phyloP scores from a whole-genome alignment of 2,888 invertebrate genomes.

The Spilosoma lubricipeda region DNA sequence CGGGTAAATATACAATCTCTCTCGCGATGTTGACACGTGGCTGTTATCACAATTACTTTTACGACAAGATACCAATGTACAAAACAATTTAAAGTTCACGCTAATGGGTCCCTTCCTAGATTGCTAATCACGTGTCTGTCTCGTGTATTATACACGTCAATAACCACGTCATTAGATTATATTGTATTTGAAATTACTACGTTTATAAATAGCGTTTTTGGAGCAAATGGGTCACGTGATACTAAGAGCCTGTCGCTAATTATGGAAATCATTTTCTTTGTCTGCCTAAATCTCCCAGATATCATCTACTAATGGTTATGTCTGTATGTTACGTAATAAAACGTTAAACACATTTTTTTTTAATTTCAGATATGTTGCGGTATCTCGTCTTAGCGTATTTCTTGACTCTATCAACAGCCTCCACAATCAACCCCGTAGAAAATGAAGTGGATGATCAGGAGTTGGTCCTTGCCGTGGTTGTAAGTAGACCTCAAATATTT shows the following conservation, averaged over 20 bases:
- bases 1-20: neutral
- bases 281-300: no score
- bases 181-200: neutral
- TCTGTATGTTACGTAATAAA: no score
- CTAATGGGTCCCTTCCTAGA: neutral
- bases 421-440: slow-evolving; percentile 12
- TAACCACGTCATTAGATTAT: neutral
- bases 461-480: slow-evolving; percentile 68
- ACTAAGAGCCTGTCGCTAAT: no score
- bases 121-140: neutral
- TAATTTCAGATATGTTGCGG: slow-evolving; percentile 57
- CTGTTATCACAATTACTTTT: neutral
- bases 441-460: slow-evolving; percentile 58
- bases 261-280: no score
- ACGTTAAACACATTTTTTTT: neutral
- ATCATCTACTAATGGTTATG: no score
- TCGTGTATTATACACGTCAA: neutral
- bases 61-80: neutral
- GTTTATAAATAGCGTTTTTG: neutral
- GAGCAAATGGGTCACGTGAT: no score
- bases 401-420: slow-evolving; percentile 32
- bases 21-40: neutral
- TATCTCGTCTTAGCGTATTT: slow-evolving; percentile 55
- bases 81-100: slow-evolving; percentile 5
- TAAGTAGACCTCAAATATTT: slow-evolving; percentile 50